A percentile compares a stretch with the other conserved stretches of the same genome.
Conservation (phyloP, 2,113 vertebrate species). For the Gobius niger region DNA sequence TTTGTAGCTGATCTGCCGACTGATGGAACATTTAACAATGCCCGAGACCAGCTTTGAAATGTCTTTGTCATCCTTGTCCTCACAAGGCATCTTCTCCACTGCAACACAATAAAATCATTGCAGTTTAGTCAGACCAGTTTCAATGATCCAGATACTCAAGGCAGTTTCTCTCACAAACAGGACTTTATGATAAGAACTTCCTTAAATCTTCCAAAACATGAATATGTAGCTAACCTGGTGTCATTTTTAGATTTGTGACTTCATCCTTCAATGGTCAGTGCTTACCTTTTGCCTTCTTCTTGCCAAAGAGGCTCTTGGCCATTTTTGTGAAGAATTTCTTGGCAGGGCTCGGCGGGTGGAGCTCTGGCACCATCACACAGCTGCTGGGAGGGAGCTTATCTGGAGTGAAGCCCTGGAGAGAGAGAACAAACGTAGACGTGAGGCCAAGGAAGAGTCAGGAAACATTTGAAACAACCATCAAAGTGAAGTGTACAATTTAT, state of each 20-base stretch:
- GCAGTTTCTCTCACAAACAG: no score
- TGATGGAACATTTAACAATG: slow-evolving; percentile 90
- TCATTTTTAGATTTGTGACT: background rate
- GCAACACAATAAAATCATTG: slow-evolving; percentile 18
- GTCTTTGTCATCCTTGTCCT: slow-evolving; percentile 85
- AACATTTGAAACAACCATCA: background rate
- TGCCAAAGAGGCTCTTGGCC: slow-evolving; percentile 93
- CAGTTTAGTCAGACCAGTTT: slow-evolving; percentile 16
- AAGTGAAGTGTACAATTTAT: background rate
- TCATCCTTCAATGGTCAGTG: background rate
- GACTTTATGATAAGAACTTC: background rate
- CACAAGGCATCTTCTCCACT: slow-evolving; percentile 83
- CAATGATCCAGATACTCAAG: background rate
- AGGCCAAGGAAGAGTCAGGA: background rate
- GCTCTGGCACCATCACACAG: slow-evolving; percentile 90
- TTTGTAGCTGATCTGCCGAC: slow-evolving; percentile 88
- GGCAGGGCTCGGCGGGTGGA: slow-evolving; percentile 89
- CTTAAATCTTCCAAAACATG: background rate
- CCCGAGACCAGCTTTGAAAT: slow-evolving; percentile 91
- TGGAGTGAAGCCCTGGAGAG: slow-evolving; percentile 87
- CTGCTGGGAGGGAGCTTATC: slow-evolving; percentile 91
- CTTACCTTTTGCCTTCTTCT: slow-evolving; percentile 88
- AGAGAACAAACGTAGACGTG: background rate
- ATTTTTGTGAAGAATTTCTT: slow-evolving; percentile 94
- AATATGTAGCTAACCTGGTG: background rate